phyloP scores from a whole-genome alignment of 2,797 vertebrate species.

The Neosilurus mollespiculum region DNA sequence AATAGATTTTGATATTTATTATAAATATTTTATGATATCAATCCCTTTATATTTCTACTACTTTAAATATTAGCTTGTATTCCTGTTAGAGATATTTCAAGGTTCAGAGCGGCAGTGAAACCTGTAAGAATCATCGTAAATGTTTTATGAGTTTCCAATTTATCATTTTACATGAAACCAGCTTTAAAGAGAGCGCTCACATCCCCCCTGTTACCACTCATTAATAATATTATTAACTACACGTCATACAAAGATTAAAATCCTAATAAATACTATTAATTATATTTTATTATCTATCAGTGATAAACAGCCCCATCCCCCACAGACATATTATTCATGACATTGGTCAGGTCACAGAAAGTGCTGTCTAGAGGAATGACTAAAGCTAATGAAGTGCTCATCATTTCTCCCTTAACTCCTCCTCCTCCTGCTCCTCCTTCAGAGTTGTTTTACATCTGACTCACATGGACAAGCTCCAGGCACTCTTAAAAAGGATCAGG shows the following conservation, averaged over 20 bases:
- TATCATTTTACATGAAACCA: constrained; percentile 6
- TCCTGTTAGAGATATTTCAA: background rate
- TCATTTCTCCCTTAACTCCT: constrained; percentile 81
- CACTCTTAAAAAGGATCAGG: constrained; percentile 76
- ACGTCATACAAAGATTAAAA: background rate
- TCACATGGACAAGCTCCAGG: constrained; percentile 78
- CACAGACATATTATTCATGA: constrained; percentile 43
- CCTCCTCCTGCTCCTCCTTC: constrained; percentile 81
- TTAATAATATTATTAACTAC: background rate
- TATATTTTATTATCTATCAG: background rate
- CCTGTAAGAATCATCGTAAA: background rate
- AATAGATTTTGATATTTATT: background rate
- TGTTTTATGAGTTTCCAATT: background rate
- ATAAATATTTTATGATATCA: background rate
- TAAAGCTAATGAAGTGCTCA: constrained; percentile 71
- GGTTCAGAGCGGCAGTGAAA: background rate
- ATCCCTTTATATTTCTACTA: background rate
- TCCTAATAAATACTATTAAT: background rate
- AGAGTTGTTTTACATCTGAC: constrained; percentile 85
- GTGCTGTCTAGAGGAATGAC: constrained; percentile 63
- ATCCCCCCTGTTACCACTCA: too few species aligned
- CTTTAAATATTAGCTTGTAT: background rate
- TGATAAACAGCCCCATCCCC: constrained; percentile 37
- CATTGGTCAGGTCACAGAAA: constrained; percentile 64
- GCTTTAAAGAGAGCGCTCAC: background rate